phyloP scores from a whole-genome alignment of 2,888 invertebrate species.

The Cylloceria caligata region DNA sequence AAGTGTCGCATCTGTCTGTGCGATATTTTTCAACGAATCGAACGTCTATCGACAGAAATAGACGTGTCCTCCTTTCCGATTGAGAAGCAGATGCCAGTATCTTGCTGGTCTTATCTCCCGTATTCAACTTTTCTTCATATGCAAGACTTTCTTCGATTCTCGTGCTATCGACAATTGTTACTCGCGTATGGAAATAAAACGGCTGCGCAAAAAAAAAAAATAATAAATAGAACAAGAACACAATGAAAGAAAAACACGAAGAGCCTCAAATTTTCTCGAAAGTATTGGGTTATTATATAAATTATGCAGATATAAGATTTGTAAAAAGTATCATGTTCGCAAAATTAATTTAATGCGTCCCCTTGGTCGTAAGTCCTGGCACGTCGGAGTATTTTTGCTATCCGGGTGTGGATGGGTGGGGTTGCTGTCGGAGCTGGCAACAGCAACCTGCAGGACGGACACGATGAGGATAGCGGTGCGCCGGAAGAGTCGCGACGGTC shows the following conservation, averaged over 20 bases:
- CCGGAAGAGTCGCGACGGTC: constrained; percentile 34
- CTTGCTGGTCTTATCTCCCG: not conserved
- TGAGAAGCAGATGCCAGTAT: not conserved
- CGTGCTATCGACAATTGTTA: constrained; percentile 22
- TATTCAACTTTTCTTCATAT: constrained; percentile 2
- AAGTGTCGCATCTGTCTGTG: constrained; percentile 34
- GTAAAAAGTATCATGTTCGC: constrained; percentile 74
- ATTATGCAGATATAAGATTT: constrained; percentile 76
- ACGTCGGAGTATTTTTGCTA: constrained; percentile 73
- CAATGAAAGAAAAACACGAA: not conserved
- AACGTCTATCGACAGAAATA: constrained; percentile 40
- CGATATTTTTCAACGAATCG: constrained; percentile 52
- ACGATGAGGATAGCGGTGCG: constrained; percentile 17
- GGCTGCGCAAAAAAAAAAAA: not conserved
- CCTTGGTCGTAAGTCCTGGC: constrained; percentile 74
- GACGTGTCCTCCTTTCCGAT: constrained; percentile 37
- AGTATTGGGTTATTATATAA: constrained; percentile 76
- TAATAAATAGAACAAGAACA: not conserved
- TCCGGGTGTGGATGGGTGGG: constrained; percentile 17
- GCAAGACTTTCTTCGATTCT: constrained; percentile 1
- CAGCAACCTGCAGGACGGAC: constrained; percentile 32
- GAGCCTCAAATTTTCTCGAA: constrained; percentile 35
- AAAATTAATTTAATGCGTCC: constrained; percentile 77
- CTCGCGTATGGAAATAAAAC: not conserved
- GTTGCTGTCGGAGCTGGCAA: constrained; percentile 30